Evolutionary conservation across 2,888 invertebrate genomes (phyloP).

Genomic region (Camptogramma bilineatum): DNA sequence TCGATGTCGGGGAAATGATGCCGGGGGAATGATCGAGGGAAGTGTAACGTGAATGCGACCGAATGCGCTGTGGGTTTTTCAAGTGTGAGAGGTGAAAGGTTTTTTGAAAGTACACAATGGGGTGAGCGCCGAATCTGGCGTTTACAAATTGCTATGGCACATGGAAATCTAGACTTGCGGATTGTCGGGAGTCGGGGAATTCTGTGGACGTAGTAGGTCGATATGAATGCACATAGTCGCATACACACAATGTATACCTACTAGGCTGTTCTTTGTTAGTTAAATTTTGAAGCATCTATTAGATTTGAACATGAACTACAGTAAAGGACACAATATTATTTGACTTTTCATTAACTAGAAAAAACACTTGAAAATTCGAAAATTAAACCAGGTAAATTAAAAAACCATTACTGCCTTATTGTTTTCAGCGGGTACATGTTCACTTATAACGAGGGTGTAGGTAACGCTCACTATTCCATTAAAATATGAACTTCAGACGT

Average conservation of each 20-base stretch:
- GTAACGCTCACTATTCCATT: constrained; percentile 5
- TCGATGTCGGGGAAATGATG: constrained; percentile 51
- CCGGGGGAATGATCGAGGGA: constrained; percentile 43
- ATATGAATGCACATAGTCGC: neutral
- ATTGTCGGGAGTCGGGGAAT: constrained; percentile 3
- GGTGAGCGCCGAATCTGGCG: constrained; percentile 17
- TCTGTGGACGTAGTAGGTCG: neutral
- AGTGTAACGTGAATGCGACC: constrained; percentile 30
- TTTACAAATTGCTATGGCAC: constrained; percentile 20
- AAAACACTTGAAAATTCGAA: too few species aligned
- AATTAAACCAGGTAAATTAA: too few species aligned
- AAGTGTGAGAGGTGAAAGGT: constrained; percentile 23
- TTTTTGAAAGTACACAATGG: constrained; percentile 15
- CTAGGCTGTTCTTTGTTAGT: neutral
- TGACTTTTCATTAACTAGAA: too few species aligned
- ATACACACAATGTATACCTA: neutral
- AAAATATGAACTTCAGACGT: constrained; percentile 9
- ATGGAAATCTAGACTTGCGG: constrained; percentile 16
- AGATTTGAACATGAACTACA: too few species aligned
- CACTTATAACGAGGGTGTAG: neutral
- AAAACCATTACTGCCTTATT: neutral
- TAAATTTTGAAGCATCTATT: too few species aligned
- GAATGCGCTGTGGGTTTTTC: constrained; percentile 26
- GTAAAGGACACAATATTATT: too few species aligned
- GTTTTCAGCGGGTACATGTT: neutral